Conservation (phyloP, 2,113 vertebrate species). For the Drymodes brunneopygia region DNA sequence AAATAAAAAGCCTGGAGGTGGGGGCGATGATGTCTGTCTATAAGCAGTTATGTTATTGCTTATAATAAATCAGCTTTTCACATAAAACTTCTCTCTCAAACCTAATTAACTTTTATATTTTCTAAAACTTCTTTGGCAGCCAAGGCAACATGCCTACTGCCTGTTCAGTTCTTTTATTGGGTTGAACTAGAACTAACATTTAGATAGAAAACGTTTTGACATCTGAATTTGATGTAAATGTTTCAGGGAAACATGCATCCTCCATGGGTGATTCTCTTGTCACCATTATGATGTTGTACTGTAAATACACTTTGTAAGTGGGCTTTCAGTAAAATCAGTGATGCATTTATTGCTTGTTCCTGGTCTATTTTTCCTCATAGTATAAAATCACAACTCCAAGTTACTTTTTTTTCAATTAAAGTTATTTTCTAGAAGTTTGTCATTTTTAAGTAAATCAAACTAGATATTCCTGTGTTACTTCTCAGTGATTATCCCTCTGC, state of each 20-base stretch:
- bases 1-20: conserved; percentile 35
- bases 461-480: neutral
- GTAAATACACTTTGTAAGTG: conserved; percentile 39
- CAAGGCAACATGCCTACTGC: conserved; percentile 43
- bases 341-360: neutral
- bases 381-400: neutral
- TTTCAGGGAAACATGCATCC: conserved; percentile 43
- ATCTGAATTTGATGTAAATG: conserved; percentile 62
- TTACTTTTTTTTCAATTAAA: neutral
- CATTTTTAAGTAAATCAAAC: conserved; percentile 19
- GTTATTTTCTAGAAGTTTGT: neutral
- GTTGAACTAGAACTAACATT: conserved; percentile 34
- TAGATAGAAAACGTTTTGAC: conserved; percentile 65
- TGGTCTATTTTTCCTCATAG: neutral
- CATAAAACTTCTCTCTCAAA: conserved; percentile 42
- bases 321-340: neutral
- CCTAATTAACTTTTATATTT: conserved; percentile 21
- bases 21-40: neutral
- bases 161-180: conserved; percentile 46
- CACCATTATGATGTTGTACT: neutral
- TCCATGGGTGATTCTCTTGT: conserved; percentile 14
- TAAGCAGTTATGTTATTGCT: conserved; percentile 42
- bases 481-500: neutral
- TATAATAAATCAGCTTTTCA: conserved; percentile 37
- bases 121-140: neutral